Conservation (phyloP, 2,888 invertebrate genomes). For the Ethmia dodecea region DNA sequence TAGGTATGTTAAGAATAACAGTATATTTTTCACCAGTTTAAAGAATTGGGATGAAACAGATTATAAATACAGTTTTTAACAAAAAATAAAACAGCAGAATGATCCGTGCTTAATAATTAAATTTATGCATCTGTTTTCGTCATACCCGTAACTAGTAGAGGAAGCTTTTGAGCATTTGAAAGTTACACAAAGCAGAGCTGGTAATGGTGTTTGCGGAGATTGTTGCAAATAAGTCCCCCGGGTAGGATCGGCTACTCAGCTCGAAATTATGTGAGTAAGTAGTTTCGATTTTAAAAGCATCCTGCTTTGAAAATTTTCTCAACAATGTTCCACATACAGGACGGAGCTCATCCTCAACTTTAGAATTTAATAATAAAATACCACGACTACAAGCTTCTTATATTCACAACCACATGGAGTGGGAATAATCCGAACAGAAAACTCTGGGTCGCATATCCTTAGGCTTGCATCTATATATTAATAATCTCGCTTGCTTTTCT, state of each 20-base stretch:
- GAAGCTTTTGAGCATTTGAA: slow-evolving; percentile 3
- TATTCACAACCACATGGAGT: neutral
- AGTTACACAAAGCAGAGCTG: slow-evolving; percentile 23
- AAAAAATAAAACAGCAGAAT: too few species aligned
- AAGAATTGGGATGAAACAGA: too few species aligned
- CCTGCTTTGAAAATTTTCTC: slow-evolving; percentile 16
- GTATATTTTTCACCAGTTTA: too few species aligned
- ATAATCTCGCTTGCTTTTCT: too few species aligned
- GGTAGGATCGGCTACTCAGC: slow-evolving; percentile 23
- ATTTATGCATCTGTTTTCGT: neutral
- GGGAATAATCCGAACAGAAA: neutral
- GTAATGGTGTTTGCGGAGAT: slow-evolving; percentile 48
- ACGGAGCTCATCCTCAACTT: slow-evolving; percentile 7
- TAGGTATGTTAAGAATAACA: too few species aligned
- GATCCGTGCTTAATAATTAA: neutral
- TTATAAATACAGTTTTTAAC: too few species aligned
- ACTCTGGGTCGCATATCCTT: too few species aligned
- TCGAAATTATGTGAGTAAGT: slow-evolving; percentile 25
- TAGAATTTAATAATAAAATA: slow-evolving; percentile 11
- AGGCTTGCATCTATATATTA: too few species aligned
- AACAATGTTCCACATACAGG: slow-evolving; percentile 10
- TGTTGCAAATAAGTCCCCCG: slow-evolving; percentile 48
- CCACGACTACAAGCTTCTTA: neutral
- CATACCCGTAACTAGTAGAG: too few species aligned
- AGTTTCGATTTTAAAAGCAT: slow-evolving; percentile 30